These are phyloP conservation scores for Artemia sinica DNA, from an alignment of 2,888 invertebrate genomes.

Conservation along the genomic window DNA sequence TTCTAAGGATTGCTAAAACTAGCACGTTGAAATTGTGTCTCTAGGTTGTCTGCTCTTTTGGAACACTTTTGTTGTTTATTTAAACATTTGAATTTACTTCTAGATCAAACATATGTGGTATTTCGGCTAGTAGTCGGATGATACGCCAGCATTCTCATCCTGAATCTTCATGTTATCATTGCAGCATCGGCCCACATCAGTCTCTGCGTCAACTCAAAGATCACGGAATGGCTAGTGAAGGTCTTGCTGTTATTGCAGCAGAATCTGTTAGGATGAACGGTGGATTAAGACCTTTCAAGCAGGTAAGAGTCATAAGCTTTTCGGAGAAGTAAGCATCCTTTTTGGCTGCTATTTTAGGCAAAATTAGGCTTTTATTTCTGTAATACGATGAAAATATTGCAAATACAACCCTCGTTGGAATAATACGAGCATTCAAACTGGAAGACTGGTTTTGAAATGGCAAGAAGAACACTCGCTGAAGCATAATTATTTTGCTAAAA, in stretches of 20 bases:
- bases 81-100: background rate
- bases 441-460: no score
- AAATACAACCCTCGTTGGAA: no score
- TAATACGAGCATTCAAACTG: no score
- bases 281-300: slow-evolving; percentile 86
- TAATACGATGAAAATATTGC: no score
- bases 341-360: no score
- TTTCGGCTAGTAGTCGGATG: slow-evolving; percentile 42
- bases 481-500: no score
- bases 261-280: slow-evolving; percentile 90
- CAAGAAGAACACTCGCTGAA: no score
- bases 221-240: slow-evolving; percentile 38
- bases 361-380: no score
- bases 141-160: slow-evolving; percentile 76
- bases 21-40: no score
- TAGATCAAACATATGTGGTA: background rate
- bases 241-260: slow-evolving; percentile 84
- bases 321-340: no score
- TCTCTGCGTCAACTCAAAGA: slow-evolving; percentile 68
- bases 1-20: no score
- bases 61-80: background rate
- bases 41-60: no score
- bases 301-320: slow-evolving; percentile 41
- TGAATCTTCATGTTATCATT: slow-evolving; percentile 42
- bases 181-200: slow-evolving; percentile 36